Percentiles rank a stretch among this genome's conserved stretches.
Evolutionary conservation across 1,140 invertebrate species (phyloP).

Genomic region (Pseudomyrmex dendroicus): DNA sequence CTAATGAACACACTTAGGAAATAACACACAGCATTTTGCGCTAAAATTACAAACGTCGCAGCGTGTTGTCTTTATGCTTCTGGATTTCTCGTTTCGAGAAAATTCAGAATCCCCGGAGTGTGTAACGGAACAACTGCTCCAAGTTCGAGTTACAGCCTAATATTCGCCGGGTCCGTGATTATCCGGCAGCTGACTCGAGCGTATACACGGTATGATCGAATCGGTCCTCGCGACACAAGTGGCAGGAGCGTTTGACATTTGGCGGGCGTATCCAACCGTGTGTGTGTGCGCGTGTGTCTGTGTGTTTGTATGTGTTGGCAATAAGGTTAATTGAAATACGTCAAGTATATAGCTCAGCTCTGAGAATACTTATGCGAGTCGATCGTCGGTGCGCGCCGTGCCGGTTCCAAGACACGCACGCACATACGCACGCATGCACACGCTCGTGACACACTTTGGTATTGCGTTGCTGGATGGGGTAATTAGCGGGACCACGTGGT

Average conservation of each 20-base stretch:
- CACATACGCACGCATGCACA: slow-evolving; percentile 39
- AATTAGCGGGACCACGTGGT: slow-evolving; percentile 74
- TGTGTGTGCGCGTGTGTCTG: neutral
- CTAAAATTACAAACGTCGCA: neutral
- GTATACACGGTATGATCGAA: slow-evolving; percentile 38
- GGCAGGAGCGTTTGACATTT: slow-evolving; percentile 77
- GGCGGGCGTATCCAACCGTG: slow-evolving; percentile 73
- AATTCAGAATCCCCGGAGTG: slow-evolving; percentile 3
- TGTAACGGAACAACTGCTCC: neutral
- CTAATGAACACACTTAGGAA: neutral
- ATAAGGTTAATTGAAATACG: slow-evolving; percentile 83
- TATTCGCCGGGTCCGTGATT: slow-evolving; percentile 45
- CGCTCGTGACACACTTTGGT: slow-evolving; percentile 58
- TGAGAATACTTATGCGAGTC: slow-evolving; percentile 70
- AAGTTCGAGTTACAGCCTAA: slow-evolving; percentile 19
- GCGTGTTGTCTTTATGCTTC: neutral
- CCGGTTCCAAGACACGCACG: slow-evolving; percentile 43
- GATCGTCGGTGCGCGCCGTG: slow-evolving; percentile 40
- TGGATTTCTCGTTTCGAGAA: slow-evolving; percentile 28
- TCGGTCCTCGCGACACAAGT: slow-evolving; percentile 64
- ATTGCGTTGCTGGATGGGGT: slow-evolving; percentile 65
- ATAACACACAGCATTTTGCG: neutral
- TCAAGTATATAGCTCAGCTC: slow-evolving; percentile 75
- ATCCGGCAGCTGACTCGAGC: slow-evolving; percentile 47
- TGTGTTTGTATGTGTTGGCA: slow-evolving; percentile 41